Evolutionary conservation across 2,888 invertebrate genomes (phyloP), one percentile per base, ranked within the genome.

Genomic region (Amitus sp.): DNA sequence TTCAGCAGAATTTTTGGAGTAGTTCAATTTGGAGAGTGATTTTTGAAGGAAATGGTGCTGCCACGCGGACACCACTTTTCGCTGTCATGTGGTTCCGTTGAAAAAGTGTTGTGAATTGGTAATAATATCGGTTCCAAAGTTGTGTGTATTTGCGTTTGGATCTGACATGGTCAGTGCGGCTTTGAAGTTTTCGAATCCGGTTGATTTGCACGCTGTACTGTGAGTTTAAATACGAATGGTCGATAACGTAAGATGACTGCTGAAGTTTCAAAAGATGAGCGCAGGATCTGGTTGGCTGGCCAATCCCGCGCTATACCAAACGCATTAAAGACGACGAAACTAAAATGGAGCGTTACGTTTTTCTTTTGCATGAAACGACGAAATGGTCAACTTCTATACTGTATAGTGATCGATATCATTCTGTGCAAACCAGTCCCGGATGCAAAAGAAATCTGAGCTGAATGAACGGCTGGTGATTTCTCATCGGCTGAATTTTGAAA

Each of bases 221-320:
- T 37, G 51, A 50, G 59, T 55, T 62, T 55, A 52, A 55, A 47
- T 52, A 61, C 58, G 58, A 59, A 55, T 52, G 52, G n/a, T 39
- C 37, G 40, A 49, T 65, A 48, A 56, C 62, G 54, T 52, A 58
- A 53, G 58, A 51, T 52, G 46, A 58, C 57, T 49, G 61, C 47
- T 65, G 61, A 46, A 55, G 47, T 54, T 61, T 48, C 61, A 48
- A 40, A 61, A 52, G 55, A 40, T 47, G 39, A 47, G 46, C 42
- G 30, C 47, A 58, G 62, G 65, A 52, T 57, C 66, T 68, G 68
- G 64, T 48, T 69, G 65, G 30, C 51, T 52, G 65, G 42, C 65
- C 68, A 69, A 66, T 62, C 65, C 47, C 50, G 62, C 45, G 53
- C n/a, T n/a, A n/a, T n/a, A n/a, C n/a, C n/a, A n/a, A n/a, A n/a